Evolutionary conservation across 2,888 invertebrate species (phyloP).

Genomic region (Uloborus plumipes): DNA sequence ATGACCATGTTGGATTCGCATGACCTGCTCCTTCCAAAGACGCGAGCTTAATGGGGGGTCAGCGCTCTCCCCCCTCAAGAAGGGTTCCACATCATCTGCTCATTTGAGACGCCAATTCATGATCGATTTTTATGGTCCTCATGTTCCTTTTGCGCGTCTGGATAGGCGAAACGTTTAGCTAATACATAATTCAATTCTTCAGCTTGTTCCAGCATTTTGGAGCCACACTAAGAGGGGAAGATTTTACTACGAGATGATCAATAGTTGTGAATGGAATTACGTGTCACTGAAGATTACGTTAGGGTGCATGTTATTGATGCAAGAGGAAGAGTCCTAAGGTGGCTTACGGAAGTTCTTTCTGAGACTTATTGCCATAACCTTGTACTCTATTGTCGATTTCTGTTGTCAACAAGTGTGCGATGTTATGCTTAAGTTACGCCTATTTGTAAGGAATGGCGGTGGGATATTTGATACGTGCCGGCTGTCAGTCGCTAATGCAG

Average conservation of each 20-base stretch:
- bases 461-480: too few species aligned
- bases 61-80: not conserved
- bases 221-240: not conserved
- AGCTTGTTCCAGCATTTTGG: slow-evolving; percentile 45
- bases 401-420: slow-evolving; percentile 8
- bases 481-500: too few species aligned
- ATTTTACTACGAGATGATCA: slow-evolving; percentile 21
- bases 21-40: slow-evolving; percentile 19
- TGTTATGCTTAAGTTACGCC: too few species aligned
- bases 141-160: slow-evolving; percentile 13
- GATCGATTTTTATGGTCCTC: slow-evolving; percentile 49
- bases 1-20: slow-evolving; percentile 44
- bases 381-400: slow-evolving; percentile 10
- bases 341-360: slow-evolving; percentile 45
- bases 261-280: slow-evolving; percentile 46
- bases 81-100: not conserved
- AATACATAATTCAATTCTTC: slow-evolving; percentile 42
- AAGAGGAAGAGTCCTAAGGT: slow-evolving; percentile 23
- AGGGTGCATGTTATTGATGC: slow-evolving; percentile 21
- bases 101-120: slow-evolving; percentile 13
- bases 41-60: not conserved
- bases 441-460: slow-evolving; percentile 1
- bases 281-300: slow-evolving; percentile 43
- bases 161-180: slow-evolving; percentile 43
- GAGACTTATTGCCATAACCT: slow-evolving; percentile 23